These are phyloP conservation scores for Globodera rostochiensis DNA, from an alignment of 1,140 invertebrate species.

Conservation along the genomic window DNA sequence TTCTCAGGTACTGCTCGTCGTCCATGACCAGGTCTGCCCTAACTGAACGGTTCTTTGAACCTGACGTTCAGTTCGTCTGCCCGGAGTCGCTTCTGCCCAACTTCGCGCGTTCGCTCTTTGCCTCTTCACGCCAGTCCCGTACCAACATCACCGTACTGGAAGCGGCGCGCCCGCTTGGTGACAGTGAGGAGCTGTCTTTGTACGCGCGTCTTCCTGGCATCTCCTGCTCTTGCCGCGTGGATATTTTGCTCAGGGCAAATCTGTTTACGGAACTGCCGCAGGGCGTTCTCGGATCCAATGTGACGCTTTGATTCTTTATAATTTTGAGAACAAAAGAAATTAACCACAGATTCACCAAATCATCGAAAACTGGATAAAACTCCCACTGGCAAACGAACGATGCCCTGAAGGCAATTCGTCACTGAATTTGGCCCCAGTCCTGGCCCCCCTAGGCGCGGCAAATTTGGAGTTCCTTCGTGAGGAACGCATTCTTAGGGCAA, in stretches of 20 bases:
- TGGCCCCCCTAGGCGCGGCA: constrained; percentile 31
- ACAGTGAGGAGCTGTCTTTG: constrained; percentile 10
- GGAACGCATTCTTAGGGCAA: constrained; percentile 40
- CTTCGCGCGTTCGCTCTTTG: constrained; percentile 7
- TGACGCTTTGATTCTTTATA: not conserved
- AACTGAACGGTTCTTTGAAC: not conserved
- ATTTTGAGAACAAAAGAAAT: not conserved
- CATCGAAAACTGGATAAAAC: constrained; percentile 2
- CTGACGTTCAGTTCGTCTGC: not conserved
- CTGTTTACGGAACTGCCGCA: constrained; percentile 5
- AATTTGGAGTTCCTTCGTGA: constrained; percentile 50
- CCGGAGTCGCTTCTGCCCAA: not conserved
- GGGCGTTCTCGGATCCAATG: not conserved
- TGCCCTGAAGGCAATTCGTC: constrained; percentile 20
- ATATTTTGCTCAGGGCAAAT: constrained; percentile 17
- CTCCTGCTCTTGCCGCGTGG: not conserved
- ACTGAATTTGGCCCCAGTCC: constrained; percentile 25
- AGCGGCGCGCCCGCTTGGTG: constrained; percentile 1
- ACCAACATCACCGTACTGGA: constrained; percentile 14
- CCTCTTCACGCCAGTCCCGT: not conserved
- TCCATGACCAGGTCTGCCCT: constrained; percentile 17
- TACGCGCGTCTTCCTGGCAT: constrained; percentile 11
- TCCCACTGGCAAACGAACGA: constrained; percentile 12
- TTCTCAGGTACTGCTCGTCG: constrained; percentile 12
- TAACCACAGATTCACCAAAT: constrained; percentile 7